phyloP scores from a whole-genome alignment of 1,140 invertebrate genomes.

The Chironomus striatipennis region DNA sequence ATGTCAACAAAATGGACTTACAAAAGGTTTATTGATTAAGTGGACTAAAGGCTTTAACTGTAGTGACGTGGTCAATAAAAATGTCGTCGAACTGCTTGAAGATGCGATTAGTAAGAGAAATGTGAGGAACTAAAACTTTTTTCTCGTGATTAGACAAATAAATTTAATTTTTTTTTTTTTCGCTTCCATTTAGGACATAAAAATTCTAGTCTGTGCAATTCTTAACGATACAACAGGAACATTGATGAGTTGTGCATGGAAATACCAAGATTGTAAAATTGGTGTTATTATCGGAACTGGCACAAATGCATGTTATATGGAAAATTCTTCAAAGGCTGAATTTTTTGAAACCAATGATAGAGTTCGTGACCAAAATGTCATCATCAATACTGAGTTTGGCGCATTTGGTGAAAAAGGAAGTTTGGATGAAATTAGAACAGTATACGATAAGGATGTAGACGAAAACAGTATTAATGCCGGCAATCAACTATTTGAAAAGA shows the following conservation, averaged over 20 bases:
- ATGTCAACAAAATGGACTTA: conserved; percentile 82
- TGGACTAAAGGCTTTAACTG: conserved; percentile 99
- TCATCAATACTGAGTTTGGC: conserved; percentile 97
- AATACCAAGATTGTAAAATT: conserved; percentile 86
- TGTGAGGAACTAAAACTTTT: conserved; percentile 37
- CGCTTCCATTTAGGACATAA: conserved; percentile 53
- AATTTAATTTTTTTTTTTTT: neutral
- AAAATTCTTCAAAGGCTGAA: conserved; percentile 67
- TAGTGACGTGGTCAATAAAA: conserved; percentile 80
- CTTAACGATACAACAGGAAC: conserved; percentile 99
- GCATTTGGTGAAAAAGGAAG: conserved; percentile 89
- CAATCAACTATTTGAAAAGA: conserved; percentile 88
- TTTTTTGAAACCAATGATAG: conserved; percentile 45
- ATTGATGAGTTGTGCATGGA: conserved; percentile 98
- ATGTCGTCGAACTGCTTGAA: conserved; percentile 81
- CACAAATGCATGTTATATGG: conserved; percentile 96
- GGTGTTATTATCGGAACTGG: conserved; percentile 95
- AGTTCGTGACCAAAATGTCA: conserved; percentile 49
- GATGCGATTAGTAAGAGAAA: conserved; percentile 74
- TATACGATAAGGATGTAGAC: conserved; percentile 85
- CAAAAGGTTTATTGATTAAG: conserved; percentile 76
- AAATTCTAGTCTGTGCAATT: conserved; percentile 93
- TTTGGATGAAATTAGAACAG: conserved; percentile 79
- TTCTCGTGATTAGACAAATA: neutral
- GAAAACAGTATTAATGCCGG: conserved; percentile 71